A percentile compares a stretch with the other conserved stretches of the same genome.
These are phyloP conservation scores for Deilephila porcellus DNA, from an alignment of 2,888 invertebrate species.

Conservation along the genomic window DNA sequence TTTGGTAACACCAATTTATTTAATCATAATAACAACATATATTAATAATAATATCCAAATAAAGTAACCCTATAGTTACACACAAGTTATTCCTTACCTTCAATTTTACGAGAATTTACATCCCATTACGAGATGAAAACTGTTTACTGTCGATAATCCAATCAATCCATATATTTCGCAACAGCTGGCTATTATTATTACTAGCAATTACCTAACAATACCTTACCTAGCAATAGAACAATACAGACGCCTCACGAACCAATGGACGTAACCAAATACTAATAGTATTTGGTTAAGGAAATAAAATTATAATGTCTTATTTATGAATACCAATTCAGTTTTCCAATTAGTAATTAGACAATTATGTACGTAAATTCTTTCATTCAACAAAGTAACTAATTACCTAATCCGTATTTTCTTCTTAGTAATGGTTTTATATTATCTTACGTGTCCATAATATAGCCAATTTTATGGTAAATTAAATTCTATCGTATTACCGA, in stretches of 20 bases:
- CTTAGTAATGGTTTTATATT: not conserved
- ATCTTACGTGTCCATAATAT: not conserved
- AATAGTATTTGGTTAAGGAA: slow-evolving; percentile 1
- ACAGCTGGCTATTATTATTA: no score
- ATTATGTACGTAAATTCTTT: not conserved
- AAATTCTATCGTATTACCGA: not conserved
- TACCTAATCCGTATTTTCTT: not conserved
- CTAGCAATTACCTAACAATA: no score
- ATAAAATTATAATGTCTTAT: not conserved
- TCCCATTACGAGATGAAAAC: not conserved
- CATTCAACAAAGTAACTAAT: not conserved
- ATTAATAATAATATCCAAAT: no score
- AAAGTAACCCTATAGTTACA: no score
- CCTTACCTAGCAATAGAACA: no score
- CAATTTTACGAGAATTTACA: not conserved
- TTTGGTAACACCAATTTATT: no score
- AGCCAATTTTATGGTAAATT: not conserved
- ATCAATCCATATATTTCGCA: no score
- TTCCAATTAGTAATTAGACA: not conserved
- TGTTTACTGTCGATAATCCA: no score
- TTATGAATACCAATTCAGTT: not conserved
- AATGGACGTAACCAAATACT: not conserved
- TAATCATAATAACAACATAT: no score
- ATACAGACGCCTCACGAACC: not conserved
- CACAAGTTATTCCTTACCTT: not conserved